Percentiles rank a stretch among this genome's conserved stretches.
These are phyloP conservation scores for Amphiprion ocellaris DNA, from an alignment of 2,113 vertebrate genomes.

Conservation along the genomic window DNA sequence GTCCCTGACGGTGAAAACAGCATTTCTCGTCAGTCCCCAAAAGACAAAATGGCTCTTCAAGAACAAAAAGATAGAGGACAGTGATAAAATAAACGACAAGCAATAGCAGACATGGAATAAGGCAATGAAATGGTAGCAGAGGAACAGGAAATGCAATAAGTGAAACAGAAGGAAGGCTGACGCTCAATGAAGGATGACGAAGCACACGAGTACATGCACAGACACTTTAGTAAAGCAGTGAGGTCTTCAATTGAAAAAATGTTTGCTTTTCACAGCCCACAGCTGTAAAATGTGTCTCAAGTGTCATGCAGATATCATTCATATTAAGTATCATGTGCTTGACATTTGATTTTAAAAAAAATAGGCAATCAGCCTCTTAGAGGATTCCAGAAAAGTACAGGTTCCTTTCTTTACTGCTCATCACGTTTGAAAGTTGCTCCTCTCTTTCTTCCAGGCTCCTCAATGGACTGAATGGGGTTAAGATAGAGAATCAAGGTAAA, in stretches of 20 bases:
- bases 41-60: slow-evolving; percentile 26
- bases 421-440: not conserved
- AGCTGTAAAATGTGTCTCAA: slow-evolving; percentile 15
- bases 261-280: no score
- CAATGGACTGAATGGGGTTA: slow-evolving; percentile 90
- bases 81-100: slow-evolving; percentile 47
- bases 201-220: slow-evolving; percentile 1
- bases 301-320: slow-evolving; percentile 1
- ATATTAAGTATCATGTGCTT: not conserved
- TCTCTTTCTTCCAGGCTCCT: slow-evolving; percentile 84
- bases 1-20: slow-evolving; percentile 52
- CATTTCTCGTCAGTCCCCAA: slow-evolving; percentile 34
- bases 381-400: not conserved
- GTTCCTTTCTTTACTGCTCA: not conserved
- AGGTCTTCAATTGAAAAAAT: not conserved
- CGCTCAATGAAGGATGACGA: not conserved
- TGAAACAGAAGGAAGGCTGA: slow-evolving; percentile 11
- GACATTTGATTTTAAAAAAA: slow-evolving; percentile 2
- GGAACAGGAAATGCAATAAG: slow-evolving; percentile 13
- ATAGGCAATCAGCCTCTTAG: not conserved
- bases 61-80: slow-evolving; percentile 45
- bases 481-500: slow-evolving; percentile 95
- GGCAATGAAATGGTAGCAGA: slow-evolving; percentile 6
- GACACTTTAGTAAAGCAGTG: not conserved
- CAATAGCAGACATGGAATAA: slow-evolving; percentile 16